Percentiles rank a stretch among this genome's conserved stretches.
Conservation (phyloP, 1,140 invertebrate genomes). For the Cotesia chilonis region DNA sequence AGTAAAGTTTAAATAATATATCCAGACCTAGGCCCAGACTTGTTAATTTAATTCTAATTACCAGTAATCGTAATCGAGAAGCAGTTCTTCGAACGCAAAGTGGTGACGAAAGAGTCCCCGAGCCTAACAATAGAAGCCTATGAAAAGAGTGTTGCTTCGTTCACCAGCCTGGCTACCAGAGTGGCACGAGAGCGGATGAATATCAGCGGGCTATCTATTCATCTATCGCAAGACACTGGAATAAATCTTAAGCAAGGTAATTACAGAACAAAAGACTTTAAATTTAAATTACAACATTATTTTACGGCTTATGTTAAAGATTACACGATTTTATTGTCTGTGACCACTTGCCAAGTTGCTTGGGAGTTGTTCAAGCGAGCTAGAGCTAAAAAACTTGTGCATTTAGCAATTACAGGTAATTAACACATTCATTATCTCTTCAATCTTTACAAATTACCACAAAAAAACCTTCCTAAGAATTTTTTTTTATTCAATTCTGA, state of each 20-base stretch:
- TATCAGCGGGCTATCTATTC: constrained; percentile 71
- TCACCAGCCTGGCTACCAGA: constrained; percentile 71
- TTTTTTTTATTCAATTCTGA: too few relatives aligned
- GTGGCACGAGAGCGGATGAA: constrained; percentile 70
- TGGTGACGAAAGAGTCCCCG: constrained; percentile 38
- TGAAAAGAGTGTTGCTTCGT: constrained; percentile 64
- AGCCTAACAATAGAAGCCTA: constrained; percentile 59
- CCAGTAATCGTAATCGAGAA: constrained; percentile 55
- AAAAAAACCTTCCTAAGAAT: too few relatives aligned
- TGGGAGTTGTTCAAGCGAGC: constrained; percentile 73
- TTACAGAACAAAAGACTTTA: constrained; percentile 9
- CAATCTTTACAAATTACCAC: neutral
- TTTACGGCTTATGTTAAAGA: constrained; percentile 61
- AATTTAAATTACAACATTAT: constrained; percentile 7
- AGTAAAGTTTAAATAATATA: constrained; percentile 63
- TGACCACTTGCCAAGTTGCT: constrained; percentile 74
- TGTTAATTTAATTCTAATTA: neutral
- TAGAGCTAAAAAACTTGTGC: constrained; percentile 70
- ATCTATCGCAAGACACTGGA: constrained; percentile 71
- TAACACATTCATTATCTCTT: neutral
- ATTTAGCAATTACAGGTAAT: constrained; percentile 73
- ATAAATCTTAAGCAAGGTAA: constrained; percentile 74
- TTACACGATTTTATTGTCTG: constrained; percentile 74
- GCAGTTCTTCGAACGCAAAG: constrained; percentile 44
- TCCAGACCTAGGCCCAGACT: constrained; percentile 32